These are phyloP conservation scores for Pocota personata DNA, from an alignment of 2,888 invertebrate genomes.

Conservation along the genomic window DNA sequence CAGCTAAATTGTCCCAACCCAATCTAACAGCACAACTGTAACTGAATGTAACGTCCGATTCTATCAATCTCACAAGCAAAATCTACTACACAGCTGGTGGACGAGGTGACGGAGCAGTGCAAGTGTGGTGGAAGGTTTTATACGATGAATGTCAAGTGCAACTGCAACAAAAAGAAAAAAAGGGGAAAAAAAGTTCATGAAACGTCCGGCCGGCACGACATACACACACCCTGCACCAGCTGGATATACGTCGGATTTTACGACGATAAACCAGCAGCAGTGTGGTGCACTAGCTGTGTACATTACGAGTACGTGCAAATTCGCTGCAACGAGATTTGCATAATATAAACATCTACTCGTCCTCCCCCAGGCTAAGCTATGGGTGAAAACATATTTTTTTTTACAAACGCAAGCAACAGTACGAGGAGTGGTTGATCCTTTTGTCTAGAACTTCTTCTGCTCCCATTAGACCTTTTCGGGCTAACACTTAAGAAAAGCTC, in stretches of 20 bases:
- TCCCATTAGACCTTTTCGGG: constrained; percentile 44
- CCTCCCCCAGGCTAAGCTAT: neutral
- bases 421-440: constrained; percentile 46
- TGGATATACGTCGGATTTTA: constrained; percentile 59
- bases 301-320: constrained; percentile 59
- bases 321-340: constrained; percentile 63
- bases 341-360: constrained; percentile 44
- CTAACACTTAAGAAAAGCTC: constrained; percentile 16
- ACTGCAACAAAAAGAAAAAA: constrained; percentile 51
- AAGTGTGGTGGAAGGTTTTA: constrained; percentile 46
- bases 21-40: constrained; percentile 24
- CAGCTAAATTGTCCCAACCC: constrained; percentile 23
- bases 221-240: constrained; percentile 42
- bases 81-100: neutral
- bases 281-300: constrained; percentile 14
- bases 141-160: constrained; percentile 72
- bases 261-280: constrained; percentile 40
- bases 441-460: constrained; percentile 9
- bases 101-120: neutral
- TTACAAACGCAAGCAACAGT: constrained; percentile 13
- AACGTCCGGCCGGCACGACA: constrained; percentile 66
- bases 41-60: constrained; percentile 34
- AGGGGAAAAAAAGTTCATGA: constrained; percentile 45
- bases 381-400: constrained; percentile 8
- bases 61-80: constrained; percentile 13